These are phyloP conservation scores for Pteronotus mesoamericanus DNA, from an alignment of 2,797 vertebrate genomes.

Conservation along the genomic window DNA sequence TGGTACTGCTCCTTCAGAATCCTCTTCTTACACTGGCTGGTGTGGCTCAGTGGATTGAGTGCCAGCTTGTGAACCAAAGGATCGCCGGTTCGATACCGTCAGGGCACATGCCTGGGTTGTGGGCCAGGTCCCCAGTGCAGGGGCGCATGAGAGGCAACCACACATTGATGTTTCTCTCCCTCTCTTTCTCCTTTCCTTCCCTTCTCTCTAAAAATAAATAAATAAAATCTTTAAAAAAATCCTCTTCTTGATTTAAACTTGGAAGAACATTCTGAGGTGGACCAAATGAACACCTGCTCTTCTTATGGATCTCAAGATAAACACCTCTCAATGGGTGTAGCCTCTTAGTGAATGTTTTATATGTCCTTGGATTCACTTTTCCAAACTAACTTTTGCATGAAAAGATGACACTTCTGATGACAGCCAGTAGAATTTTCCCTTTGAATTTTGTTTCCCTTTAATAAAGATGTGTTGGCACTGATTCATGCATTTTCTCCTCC, in stretches of 20 bases:
- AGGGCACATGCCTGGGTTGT: no score
- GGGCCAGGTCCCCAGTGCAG: no score
- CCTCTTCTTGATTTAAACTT: neutral
- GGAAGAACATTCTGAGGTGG: neutral
- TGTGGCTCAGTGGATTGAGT: no score
- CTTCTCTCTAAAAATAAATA: no score
- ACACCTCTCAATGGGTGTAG: neutral
- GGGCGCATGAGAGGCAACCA: no score
- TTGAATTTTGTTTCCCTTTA: slow-evolving; percentile 21
- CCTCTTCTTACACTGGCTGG: no score
- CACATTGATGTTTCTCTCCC: no score
- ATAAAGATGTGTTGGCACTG: neutral
- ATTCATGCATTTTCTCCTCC: neutral
- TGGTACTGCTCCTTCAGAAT: neutral
- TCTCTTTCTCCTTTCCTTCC: no score
- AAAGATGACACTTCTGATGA: neutral
- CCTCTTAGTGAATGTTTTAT: neutral
- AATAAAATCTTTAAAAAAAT: no score
- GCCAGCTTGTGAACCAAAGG: no score
- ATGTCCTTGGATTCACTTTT: neutral
- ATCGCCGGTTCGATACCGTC: no score
- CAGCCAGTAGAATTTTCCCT: neutral
- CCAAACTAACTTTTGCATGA: neutral
- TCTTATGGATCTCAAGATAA: neutral
- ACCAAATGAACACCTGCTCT: neutral